Base-by-base conservation (phyloP, 1,140 invertebrate species). In the Oreohelix idahoensis region DNA sequence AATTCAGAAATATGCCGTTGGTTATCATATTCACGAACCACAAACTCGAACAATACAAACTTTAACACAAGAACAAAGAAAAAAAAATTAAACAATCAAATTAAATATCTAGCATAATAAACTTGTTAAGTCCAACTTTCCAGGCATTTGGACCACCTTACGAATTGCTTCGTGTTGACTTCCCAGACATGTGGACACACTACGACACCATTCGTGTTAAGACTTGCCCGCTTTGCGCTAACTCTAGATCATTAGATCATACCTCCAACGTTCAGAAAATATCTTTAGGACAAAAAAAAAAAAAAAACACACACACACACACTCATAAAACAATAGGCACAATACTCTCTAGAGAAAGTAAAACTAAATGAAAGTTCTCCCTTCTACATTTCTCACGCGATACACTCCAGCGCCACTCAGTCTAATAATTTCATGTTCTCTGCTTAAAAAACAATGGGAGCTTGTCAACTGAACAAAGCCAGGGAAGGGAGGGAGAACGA, bases 351-450 rank as follows among this genome's bases (percentile, higher is more conserved):
- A 20, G 4, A 20, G 53, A 58, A 58, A 58, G 53, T 58, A 15
- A 58, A 20, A 58, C 23, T 58, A 58, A 20, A n/a, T 58, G 23
- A n/a, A 23, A 23, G 5, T n/a, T 20, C 53, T 23, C 53, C 53
- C 53, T 10, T 58, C 53, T n/a, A 5, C 1, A n/a, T 2, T n/a
- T 10, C 17, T 20, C 10, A 20, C 26, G 53, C 20, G 53, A 58
- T 58, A 58, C 26, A 20, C 17, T 20, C 15, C 53, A 58, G 53
- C 53, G 53, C 53, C 53, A 58, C 53, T 5, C 17, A 15, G 53
- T 58, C 53, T 58, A 58, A 58, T 58, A 58, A 58, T 23, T 58
- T 58, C 53, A 58, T 23, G 53, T 58, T 58, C 53, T 58, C 26
- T 23, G 23, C 8, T 58, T 58, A 58, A 58, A 58, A 58, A 58